Percentiles rank a stretch among this genome's conserved stretches.
phyloP scores from a whole-genome alignment of 2,113 vertebrate species.

The Pandion haliaetus region DNA sequence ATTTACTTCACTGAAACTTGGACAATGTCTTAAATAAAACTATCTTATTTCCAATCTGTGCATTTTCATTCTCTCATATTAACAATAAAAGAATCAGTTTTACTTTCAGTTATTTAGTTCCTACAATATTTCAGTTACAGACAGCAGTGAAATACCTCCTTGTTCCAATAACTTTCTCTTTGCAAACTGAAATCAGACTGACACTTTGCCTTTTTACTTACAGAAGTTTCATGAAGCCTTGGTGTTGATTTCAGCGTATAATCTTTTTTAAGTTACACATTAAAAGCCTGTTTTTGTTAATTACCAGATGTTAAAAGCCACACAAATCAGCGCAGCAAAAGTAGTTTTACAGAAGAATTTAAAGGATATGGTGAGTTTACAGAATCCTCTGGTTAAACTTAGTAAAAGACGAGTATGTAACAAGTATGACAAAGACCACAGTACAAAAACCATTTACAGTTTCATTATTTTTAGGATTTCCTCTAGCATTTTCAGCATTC shows the following conservation, averaged over 20 bases:
- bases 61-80: background rate
- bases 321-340: background rate
- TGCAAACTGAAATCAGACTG: background rate
- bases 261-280: background rate
- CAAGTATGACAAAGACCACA: background rate
- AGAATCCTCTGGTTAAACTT: background rate
- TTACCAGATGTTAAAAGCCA: background rate
- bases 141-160: background rate
- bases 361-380: background rate
- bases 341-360: background rate
- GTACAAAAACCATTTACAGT: background rate
- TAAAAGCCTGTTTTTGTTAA: background rate
- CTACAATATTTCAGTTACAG: background rate
- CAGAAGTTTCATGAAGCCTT: background rate
- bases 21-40: background rate
- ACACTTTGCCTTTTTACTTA: background rate
- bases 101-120: background rate
- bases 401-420: background rate
- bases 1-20: background rate
- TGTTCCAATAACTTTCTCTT: background rate
- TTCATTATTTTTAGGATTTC: background rate
- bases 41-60: background rate
- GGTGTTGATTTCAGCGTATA: background rate
- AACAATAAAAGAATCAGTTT: background rate
- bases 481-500: background rate